Evolutionary conservation across 1,140 invertebrate species (phyloP), one percentile per base, ranked within the genome.

Genomic region (Polyergus mexicanus): DNA sequence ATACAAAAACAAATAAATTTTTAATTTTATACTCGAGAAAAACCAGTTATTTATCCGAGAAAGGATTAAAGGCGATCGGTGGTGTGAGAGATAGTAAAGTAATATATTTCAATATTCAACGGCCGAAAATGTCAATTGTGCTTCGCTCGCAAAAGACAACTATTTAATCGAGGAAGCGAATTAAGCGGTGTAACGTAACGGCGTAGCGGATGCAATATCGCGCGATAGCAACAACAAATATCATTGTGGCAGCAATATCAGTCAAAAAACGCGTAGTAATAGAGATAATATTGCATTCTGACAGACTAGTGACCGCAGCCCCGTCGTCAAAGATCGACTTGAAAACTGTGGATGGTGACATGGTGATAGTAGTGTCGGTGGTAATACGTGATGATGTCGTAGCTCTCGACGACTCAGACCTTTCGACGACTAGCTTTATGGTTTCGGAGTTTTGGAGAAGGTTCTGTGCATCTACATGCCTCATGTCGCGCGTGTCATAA

Each of bases 391-490:
- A 88, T 90, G 76, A 72, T 88, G 89, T 87, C 76, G 85, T 77
- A 89, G 91, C 86, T 84, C 90, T 91, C 88, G 92, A 91, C 85
- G 88, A 81, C 83, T 92, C 94, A 93, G 93, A 96, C 96, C 96
- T 96, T 92, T 96, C 95, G 69, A 97, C 91, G 80, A 95, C 95
- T 77, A 97, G 92, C 92, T 94, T 95, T 92, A 97, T 95, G 77
- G 94, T 94, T 88, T 96, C 97, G 85, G 98, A 97, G 94, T 97
- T 97, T 94, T 97, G 97, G 94, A 99, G 98, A 78, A 98, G 95
- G 92, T 97, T 97, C 94, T 98, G 97, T 41, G 98, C 98, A 95
- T 99, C 98, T 95, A 98, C 97, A 93, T 99, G 98, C 91, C 97
- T 96, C 89, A 99, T 95, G 93, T 98, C 97, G 78, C 97, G 96